These are phyloP conservation scores for Acronicta leporina DNA, from an alignment of 2,888 invertebrate genomes.

Conservation along the genomic window DNA sequence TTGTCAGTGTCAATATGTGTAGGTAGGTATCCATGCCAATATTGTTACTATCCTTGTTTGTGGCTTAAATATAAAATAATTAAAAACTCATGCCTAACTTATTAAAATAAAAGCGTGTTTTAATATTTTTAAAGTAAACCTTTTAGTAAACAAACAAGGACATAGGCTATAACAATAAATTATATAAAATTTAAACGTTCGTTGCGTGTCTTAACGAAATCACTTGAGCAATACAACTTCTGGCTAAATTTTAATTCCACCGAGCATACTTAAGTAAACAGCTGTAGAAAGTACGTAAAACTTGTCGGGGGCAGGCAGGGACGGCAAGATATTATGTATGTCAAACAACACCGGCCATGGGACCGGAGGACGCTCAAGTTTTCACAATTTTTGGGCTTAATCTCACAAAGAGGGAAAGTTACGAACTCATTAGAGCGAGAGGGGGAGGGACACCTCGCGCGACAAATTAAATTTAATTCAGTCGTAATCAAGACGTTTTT, in stretches of 20 bases:
- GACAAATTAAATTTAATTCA: constrained; percentile 76
- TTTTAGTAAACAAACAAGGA: constrained; percentile 6
- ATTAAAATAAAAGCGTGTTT: constrained; percentile 4
- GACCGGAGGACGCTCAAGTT: constrained; percentile 66
- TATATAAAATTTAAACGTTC: constrained; percentile 19
- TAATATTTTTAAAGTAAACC: constrained; percentile 1
- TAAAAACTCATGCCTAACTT: too few relatives aligned
- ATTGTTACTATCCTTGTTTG: too few relatives aligned
- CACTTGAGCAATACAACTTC: constrained; percentile 69
- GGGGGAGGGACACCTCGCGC: constrained; percentile 75
- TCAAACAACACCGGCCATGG: constrained; percentile 65
- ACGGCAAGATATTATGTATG: constrained; percentile 63
- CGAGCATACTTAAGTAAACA: constrained; percentile 73
- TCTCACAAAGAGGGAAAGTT: constrained; percentile 79
- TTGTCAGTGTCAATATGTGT: constrained; percentile 11
- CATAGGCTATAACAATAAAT: constrained; percentile 4
- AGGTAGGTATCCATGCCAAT: too few relatives aligned
- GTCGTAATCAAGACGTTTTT: constrained; percentile 58
- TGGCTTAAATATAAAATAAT: too few relatives aligned
- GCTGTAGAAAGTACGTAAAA: constrained; percentile 62
- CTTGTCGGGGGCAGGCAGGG: constrained; percentile 56
- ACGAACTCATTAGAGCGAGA: constrained; percentile 80
- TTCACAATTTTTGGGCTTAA: constrained; percentile 78
- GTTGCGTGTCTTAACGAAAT: constrained; percentile 57
- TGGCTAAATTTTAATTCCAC: constrained; percentile 71